Conservation (phyloP, 2,113 vertebrate species). For the Mixornis gularis region DNA sequence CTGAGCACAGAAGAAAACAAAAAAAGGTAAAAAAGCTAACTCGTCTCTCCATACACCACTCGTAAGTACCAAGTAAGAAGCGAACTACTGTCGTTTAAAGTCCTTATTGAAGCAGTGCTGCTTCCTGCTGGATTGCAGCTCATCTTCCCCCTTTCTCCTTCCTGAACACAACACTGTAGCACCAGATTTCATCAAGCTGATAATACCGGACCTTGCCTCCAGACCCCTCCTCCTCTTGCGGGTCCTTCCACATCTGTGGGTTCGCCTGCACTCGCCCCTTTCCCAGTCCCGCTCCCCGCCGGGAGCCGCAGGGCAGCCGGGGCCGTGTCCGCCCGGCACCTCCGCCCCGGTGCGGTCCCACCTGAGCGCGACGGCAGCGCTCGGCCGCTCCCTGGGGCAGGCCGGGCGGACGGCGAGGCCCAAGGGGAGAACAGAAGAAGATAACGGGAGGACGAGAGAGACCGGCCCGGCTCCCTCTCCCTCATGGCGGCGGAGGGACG, state of each 20-base stretch:
- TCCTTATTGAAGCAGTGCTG: background rate
- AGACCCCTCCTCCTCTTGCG: too few relatives aligned
- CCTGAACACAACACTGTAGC: background rate
- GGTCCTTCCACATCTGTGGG: accelerated
- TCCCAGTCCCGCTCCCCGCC: accelerated
- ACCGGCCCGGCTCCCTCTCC: background rate
- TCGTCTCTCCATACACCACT: background rate
- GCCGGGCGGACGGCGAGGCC: background rate
- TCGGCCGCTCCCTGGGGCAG: background rate
- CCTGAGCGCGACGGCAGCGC: background rate
- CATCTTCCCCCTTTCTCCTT: background rate
- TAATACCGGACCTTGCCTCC: accelerated
- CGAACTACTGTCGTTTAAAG: background rate
- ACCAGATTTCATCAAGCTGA: accelerated
- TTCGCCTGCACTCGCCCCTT: accelerated
- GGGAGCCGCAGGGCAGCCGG: background rate
- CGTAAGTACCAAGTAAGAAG: background rate
- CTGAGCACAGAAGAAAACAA: background rate
- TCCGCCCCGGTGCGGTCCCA: background rate
- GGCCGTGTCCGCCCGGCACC: background rate
- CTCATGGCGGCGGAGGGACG: background rate
- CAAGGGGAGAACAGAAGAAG: background rate
- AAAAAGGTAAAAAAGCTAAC: background rate
- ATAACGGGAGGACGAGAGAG: background rate
- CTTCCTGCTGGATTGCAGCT: background rate